Evolutionary conservation across 2,797 vertebrate genomes (phyloP).

Genomic region (Anabas testudineus): DNA sequence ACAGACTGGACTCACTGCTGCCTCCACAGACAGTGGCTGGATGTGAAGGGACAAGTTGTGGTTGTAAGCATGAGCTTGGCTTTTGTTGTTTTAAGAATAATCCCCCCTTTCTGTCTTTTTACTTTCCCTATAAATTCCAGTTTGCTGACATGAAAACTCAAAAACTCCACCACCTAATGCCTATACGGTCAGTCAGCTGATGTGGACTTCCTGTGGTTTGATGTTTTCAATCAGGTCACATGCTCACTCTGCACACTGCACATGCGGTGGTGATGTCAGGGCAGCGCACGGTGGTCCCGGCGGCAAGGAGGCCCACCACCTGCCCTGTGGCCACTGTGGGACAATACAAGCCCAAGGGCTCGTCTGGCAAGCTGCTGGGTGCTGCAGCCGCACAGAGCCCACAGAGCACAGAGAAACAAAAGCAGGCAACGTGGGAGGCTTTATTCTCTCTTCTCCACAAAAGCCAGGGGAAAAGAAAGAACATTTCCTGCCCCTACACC

Average conservation of each 20-base stretch:
- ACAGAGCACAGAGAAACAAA: conserved; percentile 62
- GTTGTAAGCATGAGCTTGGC: background rate
- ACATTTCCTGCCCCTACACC: conserved; percentile 69
- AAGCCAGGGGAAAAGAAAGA: conserved; percentile 71
- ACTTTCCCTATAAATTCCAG: background rate
- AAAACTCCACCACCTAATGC: background rate
- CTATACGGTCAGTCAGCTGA: conserved; percentile 12
- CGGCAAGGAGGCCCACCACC: conserved; percentile 52
- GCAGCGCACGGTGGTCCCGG: conserved; percentile 53
- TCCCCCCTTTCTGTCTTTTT: background rate
- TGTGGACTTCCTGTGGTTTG: conserved; percentile 5
- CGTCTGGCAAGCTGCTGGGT: conserved; percentile 61
- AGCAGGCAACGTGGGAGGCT: conserved; percentile 78
- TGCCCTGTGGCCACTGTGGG: conserved; percentile 59
- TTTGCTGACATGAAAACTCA: background rate
- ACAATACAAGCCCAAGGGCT: conserved; percentile 54
- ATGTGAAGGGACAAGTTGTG: conserved; percentile 9
- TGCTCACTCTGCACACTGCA: conserved; percentile 4
- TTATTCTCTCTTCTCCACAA: conserved; percentile 65
- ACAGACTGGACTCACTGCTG: conserved; percentile 32
- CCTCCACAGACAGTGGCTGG: conserved; percentile 18
- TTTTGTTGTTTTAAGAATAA: background rate
- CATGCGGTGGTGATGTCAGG: conserved; percentile 46
- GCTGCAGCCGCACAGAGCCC: conserved; percentile 61
- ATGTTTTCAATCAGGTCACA: conserved; percentile 40